These are phyloP conservation scores for Apteryx owenii DNA, from an alignment of 2,113 vertebrate genomes.

Conservation along the genomic window DNA sequence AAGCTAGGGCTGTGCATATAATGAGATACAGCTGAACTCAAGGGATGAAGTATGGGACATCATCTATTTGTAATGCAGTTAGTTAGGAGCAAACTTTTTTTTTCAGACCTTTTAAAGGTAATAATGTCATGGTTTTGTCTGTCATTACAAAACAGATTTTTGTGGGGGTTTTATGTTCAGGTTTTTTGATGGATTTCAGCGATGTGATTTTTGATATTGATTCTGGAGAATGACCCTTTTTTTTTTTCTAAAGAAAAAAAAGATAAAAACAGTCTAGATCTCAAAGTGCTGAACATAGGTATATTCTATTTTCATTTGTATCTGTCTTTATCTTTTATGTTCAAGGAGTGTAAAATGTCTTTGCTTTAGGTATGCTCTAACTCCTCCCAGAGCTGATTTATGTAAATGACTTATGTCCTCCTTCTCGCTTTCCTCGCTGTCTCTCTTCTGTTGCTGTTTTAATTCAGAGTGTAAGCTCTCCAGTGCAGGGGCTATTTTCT, in stretches of 20 bases:
- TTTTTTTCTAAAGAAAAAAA: neutral
- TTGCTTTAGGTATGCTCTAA: neutral
- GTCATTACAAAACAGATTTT: accelerated
- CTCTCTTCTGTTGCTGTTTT: neutral
- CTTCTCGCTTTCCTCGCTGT: neutral
- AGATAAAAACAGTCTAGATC: neutral
- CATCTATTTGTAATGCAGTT: neutral
- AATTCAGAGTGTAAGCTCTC: neutral
- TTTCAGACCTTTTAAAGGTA: neutral
- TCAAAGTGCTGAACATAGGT: neutral
- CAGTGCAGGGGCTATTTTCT: neutral
- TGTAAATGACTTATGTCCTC: neutral
- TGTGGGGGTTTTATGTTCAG: neutral
- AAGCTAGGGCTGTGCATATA: neutral
- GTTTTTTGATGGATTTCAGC: neutral
- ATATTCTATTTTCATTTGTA: neutral
- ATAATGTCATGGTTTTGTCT: neutral
- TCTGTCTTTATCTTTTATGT: neutral
- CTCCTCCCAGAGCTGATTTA: neutral
- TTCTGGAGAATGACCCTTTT: neutral
- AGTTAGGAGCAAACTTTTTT: neutral
- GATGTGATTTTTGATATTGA: neutral
- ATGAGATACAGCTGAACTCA: neutral
- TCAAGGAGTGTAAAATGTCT: neutral
- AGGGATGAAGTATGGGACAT: neutral